Percentiles rank a stretch among this genome's conserved stretches.
Evolutionary conservation across 2,888 invertebrate genomes (phyloP).

Genomic region (Epirrita christyi): DNA sequence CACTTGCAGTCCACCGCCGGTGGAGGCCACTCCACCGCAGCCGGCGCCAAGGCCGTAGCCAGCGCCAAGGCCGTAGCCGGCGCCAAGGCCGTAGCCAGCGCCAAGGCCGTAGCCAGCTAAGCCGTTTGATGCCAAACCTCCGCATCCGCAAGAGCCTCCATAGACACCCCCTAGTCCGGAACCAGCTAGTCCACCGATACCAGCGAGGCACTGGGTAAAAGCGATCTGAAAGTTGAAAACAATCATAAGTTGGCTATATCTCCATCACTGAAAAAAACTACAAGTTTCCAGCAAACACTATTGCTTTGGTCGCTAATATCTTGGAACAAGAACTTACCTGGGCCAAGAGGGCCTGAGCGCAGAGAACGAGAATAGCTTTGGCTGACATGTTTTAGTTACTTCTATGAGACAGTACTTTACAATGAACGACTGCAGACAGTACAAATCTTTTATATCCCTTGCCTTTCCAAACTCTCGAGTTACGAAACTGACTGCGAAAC

Average conservation of each 20-base stretch:
- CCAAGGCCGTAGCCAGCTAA: slow-evolving; percentile 8
- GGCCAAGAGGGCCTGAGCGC: neutral
- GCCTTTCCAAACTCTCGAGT: slow-evolving; percentile 2
- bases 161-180: neutral
- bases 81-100: neutral
- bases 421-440: slow-evolving; percentile 13
- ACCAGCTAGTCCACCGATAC: neutral
- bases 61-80: too few species aligned
- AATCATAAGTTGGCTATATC: neutral
- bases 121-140: slow-evolving; percentile 8
- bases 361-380: slow-evolving; percentile 37
- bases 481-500: neutral
- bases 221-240: slow-evolving; percentile 24
- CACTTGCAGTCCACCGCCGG: slow-evolving; percentile 41
- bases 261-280: neutral
- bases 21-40: slow-evolving; percentile 32
- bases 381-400: slow-evolving; percentile 39
- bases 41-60: too few species aligned
- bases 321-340: neutral
- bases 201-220: slow-evolving; percentile 31
- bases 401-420: slow-evolving; percentile 17
- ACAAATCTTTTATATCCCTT: slow-evolving; percentile 8
- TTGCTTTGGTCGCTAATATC: neutral
- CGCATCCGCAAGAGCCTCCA: neutral
- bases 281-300: too few species aligned